These are phyloP conservation scores for Campaea margaritaria DNA, from an alignment of 2,888 invertebrate species.

Conservation along the genomic window DNA sequence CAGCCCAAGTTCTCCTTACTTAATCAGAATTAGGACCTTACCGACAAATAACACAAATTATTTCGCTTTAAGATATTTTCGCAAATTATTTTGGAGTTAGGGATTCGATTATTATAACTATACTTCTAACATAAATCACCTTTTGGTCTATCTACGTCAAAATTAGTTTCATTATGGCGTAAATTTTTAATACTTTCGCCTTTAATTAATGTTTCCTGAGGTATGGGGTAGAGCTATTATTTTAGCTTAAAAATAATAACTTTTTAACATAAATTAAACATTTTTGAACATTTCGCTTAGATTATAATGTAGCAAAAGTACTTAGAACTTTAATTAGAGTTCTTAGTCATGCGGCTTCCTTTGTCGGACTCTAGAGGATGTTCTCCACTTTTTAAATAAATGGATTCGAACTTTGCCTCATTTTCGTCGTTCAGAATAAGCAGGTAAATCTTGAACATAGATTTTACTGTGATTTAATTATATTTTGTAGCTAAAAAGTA, in stretches of 20 bases:
- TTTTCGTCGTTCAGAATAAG: conserved; percentile 37
- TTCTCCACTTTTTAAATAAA: conserved; percentile 44
- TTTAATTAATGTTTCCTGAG: not conserved
- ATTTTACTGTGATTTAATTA: conserved; percentile 8
- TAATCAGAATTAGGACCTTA: too few relatives aligned
- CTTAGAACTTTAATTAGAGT: conserved; percentile 54
- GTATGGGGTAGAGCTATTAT: conserved; percentile 3
- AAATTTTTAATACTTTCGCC: conserved; percentile 4
- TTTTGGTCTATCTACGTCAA: not conserved
- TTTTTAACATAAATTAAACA: not conserved
- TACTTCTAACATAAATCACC: conserved; percentile 1
- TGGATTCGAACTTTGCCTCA: conserved; percentile 46
- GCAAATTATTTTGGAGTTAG: too few relatives aligned
- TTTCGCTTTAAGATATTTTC: too few relatives aligned
- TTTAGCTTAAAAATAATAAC: conserved; percentile 7
- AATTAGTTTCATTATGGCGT: not conserved
- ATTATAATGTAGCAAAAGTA: conserved; percentile 19
- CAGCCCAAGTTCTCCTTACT: too few relatives aligned
- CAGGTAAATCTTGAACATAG: too few relatives aligned
- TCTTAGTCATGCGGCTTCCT: conserved; percentile 51
- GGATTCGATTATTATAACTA: too few relatives aligned
- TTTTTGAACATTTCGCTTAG: not conserved
- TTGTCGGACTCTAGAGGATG: conserved; percentile 26
- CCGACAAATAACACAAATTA: too few relatives aligned
- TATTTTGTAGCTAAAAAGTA: too few relatives aligned